phyloP scores from a whole-genome alignment of 2,113 vertebrate species.

The Sylvilagus bachmani region DNA sequence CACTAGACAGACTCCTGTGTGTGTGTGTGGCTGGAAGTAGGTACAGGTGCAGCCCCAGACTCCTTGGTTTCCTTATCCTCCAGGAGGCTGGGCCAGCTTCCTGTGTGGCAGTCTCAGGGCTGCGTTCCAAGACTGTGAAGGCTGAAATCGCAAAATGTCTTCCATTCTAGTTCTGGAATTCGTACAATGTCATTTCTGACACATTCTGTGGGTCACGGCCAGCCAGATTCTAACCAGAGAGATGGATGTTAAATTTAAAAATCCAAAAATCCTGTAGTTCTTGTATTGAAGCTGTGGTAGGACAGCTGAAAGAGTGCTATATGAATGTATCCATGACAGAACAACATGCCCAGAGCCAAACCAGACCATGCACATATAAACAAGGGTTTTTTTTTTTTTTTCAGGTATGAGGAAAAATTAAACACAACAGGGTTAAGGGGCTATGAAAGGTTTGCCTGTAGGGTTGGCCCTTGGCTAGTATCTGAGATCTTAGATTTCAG shows the following conservation, averaged over 20 bases:
- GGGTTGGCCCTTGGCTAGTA: neutral
- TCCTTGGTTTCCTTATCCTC: neutral
- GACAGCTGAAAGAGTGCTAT: neutral
- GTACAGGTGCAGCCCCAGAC: neutral
- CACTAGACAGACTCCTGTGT: neutral
- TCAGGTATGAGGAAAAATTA: neutral
- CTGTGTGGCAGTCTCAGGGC: neutral
- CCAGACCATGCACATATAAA: neutral
- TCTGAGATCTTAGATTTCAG: neutral
- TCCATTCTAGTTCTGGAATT: neutral
- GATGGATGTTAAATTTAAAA: constrained; percentile 18
- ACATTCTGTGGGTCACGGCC: neutral
- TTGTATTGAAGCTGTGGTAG: neutral
- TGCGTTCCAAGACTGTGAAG: neutral
- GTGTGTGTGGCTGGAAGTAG: neutral
- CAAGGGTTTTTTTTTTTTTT: neutral
- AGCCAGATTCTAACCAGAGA: neutral
- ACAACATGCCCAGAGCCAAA: neutral
- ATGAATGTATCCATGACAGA: neutral
- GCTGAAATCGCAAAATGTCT: neutral
- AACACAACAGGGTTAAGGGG: too few relatives aligned
- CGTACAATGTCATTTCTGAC: neutral
- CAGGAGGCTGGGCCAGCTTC: neutral
- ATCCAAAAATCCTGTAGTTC: neutral
- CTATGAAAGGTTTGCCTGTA: neutral